These are phyloP conservation scores for Pao palembangensis DNA, from an alignment of 2,113 vertebrate species.

Conservation along the genomic window DNA sequence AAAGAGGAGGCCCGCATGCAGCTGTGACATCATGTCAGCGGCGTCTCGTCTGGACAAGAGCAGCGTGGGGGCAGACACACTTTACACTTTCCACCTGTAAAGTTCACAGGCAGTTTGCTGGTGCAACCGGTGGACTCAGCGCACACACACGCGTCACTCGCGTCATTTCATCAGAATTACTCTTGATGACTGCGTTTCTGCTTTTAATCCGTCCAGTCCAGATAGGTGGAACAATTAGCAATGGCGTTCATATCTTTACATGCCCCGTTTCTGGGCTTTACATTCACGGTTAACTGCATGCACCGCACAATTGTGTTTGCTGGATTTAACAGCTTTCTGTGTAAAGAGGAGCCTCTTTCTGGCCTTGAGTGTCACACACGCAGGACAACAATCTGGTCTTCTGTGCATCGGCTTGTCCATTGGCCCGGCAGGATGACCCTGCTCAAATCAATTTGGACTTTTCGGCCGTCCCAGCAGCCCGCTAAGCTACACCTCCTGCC, in stretches of 20 bases:
- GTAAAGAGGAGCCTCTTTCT: no score
- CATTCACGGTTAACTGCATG: no score
- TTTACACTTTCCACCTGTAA: conserved; percentile 9
- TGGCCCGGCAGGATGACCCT: background rate
- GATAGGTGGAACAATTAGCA: no score
- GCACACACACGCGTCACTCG: no score
- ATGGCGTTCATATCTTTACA: no score
- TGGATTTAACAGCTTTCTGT: no score
- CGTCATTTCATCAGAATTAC: no score
- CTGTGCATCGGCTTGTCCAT: background rate
- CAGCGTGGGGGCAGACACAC: background rate
- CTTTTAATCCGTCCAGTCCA: no score
- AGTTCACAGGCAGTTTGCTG: background rate
- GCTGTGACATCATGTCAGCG: conserved; percentile 49
- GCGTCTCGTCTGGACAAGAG: conserved; percentile 24
- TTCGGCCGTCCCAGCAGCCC: conserved; percentile 28
- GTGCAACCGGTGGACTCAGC: no score
- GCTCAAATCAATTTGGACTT: conserved; percentile 33
- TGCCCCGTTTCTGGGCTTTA: no score
- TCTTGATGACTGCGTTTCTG: no score
- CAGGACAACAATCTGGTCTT: background rate
- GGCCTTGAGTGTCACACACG: background rate
- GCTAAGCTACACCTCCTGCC: conserved; percentile 39
- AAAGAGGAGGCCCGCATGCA: conserved; percentile 51
- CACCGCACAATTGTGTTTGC: no score